Base-by-base conservation (phyloP, 1,140 invertebrate species). In the Myzus persicae region DNA sequence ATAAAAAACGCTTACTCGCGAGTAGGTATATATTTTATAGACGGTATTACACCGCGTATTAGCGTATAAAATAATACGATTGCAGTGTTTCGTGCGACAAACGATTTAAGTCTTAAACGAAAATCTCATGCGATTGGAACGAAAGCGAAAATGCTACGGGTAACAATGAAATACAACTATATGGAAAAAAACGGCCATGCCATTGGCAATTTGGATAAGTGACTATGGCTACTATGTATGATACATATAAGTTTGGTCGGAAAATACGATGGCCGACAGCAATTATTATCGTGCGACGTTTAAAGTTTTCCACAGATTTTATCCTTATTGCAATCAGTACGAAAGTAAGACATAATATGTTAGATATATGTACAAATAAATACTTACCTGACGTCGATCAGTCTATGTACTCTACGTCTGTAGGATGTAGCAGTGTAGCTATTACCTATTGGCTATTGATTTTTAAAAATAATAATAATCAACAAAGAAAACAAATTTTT, bases 91-190 rank as follows among this genome's bases (percentile, higher is more conserved):
- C 54, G 40, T 91, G 90, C 31, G 81, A 44, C 24, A 91, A 91
- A 46, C 90, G n/a, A 91, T 26, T 91, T 82, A 91, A 46, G 54
- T 42, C 48, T 82, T 46, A 91, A 91, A 81, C 44, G 42, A 82
- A 82, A 91, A 91, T 91, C 44, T 44, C 67, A 22, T 91, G 59
- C 59, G 4, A 91, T 91, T 44, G 31, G 40, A 44, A 76, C 44
- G 7, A 18, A 81, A 91, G 8, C 42, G 18, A 24, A 91, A 76
- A 44, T 48, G 59, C 42, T 38, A 90, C 42, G 42, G 54, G 36
- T 38, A 54, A 67, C 36, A 20, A 18, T 59, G 6, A 14, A 20
- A 18, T 76, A 81, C 5, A 3, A 36, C n/a, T 38, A n/a, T 44
- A 22, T 6, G 6, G 4, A n/a, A 91, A 76, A n/a, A 81, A 91